Conservation (phyloP, 92 coral and sea anemone genomes). For the Zoanthus sansibaricus region DNA sequence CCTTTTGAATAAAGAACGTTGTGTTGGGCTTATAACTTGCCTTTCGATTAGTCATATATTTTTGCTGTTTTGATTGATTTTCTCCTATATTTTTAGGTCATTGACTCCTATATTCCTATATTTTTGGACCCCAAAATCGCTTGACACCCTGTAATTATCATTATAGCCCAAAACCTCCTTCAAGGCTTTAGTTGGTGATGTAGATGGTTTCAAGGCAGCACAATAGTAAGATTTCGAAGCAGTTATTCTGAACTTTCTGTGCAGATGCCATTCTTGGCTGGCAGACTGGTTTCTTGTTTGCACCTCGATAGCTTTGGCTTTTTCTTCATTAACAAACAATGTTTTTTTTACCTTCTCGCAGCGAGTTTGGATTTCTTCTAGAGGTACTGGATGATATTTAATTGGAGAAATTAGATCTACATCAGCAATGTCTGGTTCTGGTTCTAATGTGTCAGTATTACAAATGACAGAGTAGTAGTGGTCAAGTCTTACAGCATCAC, state of each 20-base stretch:
- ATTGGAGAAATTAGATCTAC: slow-evolving; percentile 15
- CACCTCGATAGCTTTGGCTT: slow-evolving; percentile 34
- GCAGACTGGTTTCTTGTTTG: slow-evolving; percentile 56
- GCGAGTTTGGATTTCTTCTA: slow-evolving; percentile 16
- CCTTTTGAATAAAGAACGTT: no score
- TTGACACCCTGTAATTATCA: no score
- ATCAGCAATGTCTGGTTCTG: slow-evolving; percentile 7
- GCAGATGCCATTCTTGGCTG: slow-evolving; percentile 46
- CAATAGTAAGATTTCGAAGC: slow-evolving; percentile 62
- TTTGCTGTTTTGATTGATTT: no score
- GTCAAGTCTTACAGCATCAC: slow-evolving; percentile 18
- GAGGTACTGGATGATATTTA: slow-evolving; percentile 32
- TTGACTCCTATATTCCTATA: no score
- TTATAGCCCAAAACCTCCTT: slow-evolving; percentile 53
- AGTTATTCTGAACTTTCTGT: slow-evolving; percentile 61
- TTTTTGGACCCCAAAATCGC: no score
- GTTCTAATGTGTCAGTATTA: not conserved
- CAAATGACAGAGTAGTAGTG: slow-evolving; percentile 8
- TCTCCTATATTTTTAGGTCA: no score
- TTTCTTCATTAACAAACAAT: slow-evolving; percentile 50
- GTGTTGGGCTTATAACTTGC: no score
- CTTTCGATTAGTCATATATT: no score
- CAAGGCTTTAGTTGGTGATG: slow-evolving; percentile 64
- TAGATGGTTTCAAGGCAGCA: slow-evolving; percentile 53
- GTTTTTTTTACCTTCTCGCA: slow-evolving; percentile 38